These are phyloP conservation scores for Hemicentrotus pulcherrimus DNA, from an alignment of 35 echinoderm and acorn worm species.

Conservation along the genomic window DNA sequence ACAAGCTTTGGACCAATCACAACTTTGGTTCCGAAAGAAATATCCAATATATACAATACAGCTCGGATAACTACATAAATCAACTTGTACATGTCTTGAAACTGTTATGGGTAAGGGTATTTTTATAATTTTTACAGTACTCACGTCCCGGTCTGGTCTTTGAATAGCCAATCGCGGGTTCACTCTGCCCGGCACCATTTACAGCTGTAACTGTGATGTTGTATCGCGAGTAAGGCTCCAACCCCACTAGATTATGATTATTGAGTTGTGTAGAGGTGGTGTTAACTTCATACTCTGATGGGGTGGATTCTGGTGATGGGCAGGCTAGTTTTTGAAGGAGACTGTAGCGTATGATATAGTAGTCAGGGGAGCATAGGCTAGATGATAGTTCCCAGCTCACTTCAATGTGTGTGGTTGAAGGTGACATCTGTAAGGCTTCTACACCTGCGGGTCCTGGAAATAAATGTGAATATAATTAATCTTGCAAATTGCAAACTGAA, in stretches of 20 bases:
- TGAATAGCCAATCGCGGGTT: too few species aligned
- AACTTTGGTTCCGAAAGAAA: too few species aligned
- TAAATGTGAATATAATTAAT: not conserved
- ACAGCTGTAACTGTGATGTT: not conserved
- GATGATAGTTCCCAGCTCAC: not conserved
- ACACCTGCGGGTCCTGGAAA: not conserved
- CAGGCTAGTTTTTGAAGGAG: not conserved
- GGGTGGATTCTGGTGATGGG: not conserved
- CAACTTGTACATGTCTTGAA: too few species aligned
- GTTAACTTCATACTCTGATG: not conserved
- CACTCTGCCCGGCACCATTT: not conserved
- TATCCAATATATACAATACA: too few species aligned
- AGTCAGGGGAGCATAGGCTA: not conserved
- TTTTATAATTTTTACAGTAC: not conserved
- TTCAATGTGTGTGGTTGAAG: not conserved
- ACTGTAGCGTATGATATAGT: constrained; percentile 31
- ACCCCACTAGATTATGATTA: not conserved
- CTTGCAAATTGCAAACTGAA: too few species aligned
- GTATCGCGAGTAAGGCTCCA: constrained; percentile 6
- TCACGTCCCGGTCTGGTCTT: not conserved
- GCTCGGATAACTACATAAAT: too few species aligned
- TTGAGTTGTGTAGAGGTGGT: not conserved
- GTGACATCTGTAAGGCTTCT: not conserved
- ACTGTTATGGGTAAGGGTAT: too few species aligned
- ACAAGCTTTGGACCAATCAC: too few species aligned